Base-by-base conservation (phyloP, 2,797 vertebrate genomes). In the Avahi laniger region DNA sequence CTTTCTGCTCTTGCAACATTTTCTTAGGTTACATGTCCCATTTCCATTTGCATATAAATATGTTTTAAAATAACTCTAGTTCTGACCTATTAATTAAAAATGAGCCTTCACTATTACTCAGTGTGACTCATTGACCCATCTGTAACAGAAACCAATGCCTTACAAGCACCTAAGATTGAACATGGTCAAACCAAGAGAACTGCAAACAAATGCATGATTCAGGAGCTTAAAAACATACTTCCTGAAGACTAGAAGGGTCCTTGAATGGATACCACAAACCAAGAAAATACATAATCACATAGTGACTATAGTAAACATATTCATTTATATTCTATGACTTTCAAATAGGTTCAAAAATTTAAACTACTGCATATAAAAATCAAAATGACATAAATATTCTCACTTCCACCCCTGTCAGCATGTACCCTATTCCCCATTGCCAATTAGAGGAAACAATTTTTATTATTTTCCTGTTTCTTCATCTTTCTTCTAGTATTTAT, bases 41-140 rank as follows among this genome's bases (percentile, higher is more conserved):
- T 67, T 91, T 93, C 46, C 52, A 85, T 59, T 96, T 89, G 91
- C 65, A 85, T 69, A 87, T 46, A 78, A 52, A 88, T 61, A n/a
- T 38, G 50, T 35, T 87, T 65, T 35, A 87, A 95, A 85, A 43
- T 73, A 78, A 86, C 22, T 65, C 43, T 35, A 46, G 28, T 86
- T 91, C 41, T 41, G 41, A 79, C 5, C 26, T 17, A 57, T 35
- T 89, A 43, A n/a, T 89, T 89, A 48, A 91, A 96, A 89, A 41
- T 10, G 14, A 91, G 61, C 81, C 22, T 89, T 94, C 24, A 11
- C 33, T 61, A 38, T 83, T 76, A 86, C 14, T 95, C 50, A 20
- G 63, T 69, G 76, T 28, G 38, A 33, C 13, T 94, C 89, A 86
- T 2, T 94, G 69, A 91, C 82, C 70, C 18, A 65, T n/a, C 0